phyloP scores from a whole-genome alignment of 2,797 vertebrate species.

The Oreochromis mossambicus region DNA sequence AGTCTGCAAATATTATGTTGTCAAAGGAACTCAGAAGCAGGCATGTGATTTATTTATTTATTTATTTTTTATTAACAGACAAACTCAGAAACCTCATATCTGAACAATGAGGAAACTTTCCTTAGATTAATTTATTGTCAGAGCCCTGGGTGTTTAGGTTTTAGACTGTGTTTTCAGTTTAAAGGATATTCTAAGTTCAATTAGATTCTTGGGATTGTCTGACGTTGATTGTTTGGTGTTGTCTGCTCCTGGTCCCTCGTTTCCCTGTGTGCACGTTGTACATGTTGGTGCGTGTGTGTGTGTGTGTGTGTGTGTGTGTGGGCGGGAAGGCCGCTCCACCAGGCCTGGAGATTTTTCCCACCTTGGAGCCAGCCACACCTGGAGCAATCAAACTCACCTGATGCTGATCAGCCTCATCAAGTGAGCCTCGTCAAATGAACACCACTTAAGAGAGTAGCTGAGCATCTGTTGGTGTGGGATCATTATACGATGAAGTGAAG shows the following conservation, averaged over 20 bases:
- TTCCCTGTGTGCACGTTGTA: background rate
- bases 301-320: background rate
- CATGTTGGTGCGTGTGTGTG: fast-evolving
- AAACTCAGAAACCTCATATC: background rate
- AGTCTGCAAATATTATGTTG: background rate
- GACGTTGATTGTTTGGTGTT: background rate
- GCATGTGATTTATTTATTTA: background rate
- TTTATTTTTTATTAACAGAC: background rate
- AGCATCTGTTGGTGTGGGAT: fast-evolving
- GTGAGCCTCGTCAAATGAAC: background rate
- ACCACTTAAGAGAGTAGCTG: background rate
- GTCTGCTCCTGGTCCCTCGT: background rate
- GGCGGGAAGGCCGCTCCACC: background rate
- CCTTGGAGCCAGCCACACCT: background rate
- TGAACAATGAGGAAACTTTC: background rate
- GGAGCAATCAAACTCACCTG: background rate
- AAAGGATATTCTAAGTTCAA: background rate
- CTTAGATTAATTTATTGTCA: background rate
- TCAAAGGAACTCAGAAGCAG: background rate
- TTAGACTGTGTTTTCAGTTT: background rate
- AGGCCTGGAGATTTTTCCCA: background rate
- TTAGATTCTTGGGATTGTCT: background rate
- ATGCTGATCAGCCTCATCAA: fast-evolving
- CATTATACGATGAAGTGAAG: fast-evolving
- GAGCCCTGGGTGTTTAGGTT: background rate